Conservation (phyloP, 2,113 vertebrate genomes). For the Anser brachyrhynchus region DNA sequence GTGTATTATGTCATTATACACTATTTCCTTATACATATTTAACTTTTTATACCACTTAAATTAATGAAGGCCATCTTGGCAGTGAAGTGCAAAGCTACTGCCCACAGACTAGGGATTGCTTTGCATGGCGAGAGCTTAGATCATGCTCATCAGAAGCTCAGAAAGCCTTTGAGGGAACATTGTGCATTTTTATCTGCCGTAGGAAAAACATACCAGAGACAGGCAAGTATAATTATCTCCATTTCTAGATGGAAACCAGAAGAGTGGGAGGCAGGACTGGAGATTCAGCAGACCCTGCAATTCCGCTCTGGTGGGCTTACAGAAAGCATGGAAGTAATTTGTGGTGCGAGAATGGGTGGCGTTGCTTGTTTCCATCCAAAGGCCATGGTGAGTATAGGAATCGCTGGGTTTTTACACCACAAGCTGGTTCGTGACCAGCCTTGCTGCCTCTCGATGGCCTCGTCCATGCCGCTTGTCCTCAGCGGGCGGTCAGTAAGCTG, state of each 20-base stretch:
- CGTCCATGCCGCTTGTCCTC: accelerated
- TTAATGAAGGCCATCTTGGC: not conserved
- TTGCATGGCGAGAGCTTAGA: not conserved
- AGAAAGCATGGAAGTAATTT: slow-evolving; percentile 55
- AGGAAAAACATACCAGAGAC: not conserved
- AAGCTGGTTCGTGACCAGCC: not conserved
- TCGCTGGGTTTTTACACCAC: not conserved
- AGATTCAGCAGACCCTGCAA: slow-evolving; percentile 9
- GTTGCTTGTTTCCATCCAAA: slow-evolving; percentile 19
- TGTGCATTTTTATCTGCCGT: not conserved
- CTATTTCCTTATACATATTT: slow-evolving; percentile 3
- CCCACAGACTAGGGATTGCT: not conserved
- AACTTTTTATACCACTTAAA: not conserved
- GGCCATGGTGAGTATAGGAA: not conserved
- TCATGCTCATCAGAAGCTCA: not conserved
- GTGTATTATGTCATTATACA: not conserved
- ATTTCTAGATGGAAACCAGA: slow-evolving; percentile 49
- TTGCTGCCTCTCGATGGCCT: not conserved
- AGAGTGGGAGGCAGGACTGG: not conserved
- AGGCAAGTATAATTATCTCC: slow-evolving; percentile 35
- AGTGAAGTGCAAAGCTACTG: not conserved
- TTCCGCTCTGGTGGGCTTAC: slow-evolving; percentile 28
- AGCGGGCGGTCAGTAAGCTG: accelerated
- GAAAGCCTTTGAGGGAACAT: not conserved
- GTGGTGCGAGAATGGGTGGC: slow-evolving; percentile 23